Conservation (phyloP, 2,797 vertebrate genomes). For the Sebastes cheni region DNA sequence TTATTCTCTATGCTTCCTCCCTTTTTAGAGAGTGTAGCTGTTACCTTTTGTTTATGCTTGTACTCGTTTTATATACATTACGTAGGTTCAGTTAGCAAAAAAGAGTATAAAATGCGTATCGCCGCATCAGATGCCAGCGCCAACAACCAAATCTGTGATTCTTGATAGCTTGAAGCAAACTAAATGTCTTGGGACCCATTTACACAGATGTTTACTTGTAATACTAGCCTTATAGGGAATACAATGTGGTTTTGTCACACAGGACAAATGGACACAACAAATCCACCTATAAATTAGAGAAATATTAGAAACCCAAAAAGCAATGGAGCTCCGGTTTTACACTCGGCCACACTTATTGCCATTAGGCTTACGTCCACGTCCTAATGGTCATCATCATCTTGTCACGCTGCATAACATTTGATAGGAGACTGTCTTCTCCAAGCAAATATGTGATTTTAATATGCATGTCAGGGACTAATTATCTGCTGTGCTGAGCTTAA, state of each 20-base stretch:
- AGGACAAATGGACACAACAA: not conserved
- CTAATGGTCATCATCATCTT: constrained; percentile 41
- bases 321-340: not conserved
- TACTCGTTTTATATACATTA: constrained; percentile 12
- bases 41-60: not conserved
- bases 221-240: not conserved
- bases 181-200: constrained; percentile 1
- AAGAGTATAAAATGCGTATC: not conserved
- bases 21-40: not conserved
- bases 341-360: not conserved
- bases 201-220: not conserved
- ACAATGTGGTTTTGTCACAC: not conserved
- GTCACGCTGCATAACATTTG: constrained; percentile 38
- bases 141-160: constrained; percentile 4
- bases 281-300: not conserved
- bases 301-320: not conserved
- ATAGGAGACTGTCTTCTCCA: constrained; percentile 15
- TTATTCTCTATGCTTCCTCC: not conserved
- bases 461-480: constrained; percentile 31
- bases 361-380: constrained; percentile 21
- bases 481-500: constrained; percentile 13
- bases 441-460: constrained; percentile 40
- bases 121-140: constrained; percentile 3
- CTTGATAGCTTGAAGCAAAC: constrained; percentile 1
- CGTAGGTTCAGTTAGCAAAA: constrained; percentile 4